A percentile compares a stretch with the other conserved stretches of the same genome.
These are phyloP conservation scores for Rhysida immarginata DNA, from an alignment of 1,140 invertebrate species.

Conservation along the genomic window DNA sequence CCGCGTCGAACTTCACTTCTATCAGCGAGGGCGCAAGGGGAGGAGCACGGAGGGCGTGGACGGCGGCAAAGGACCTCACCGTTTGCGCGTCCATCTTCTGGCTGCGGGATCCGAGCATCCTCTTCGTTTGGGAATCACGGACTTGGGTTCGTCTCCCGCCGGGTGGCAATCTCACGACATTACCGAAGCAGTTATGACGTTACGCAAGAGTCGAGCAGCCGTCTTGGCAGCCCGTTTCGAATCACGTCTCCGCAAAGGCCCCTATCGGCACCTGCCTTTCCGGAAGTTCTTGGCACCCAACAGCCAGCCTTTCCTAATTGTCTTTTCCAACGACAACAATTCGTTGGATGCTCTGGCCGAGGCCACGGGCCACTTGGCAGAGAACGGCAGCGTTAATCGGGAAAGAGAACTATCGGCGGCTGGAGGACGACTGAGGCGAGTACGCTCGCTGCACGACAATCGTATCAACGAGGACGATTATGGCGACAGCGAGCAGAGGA, in stretches of 20 bases:
- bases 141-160: conserved; percentile 15
- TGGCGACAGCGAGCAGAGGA: neutral
- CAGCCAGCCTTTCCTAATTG: conserved; percentile 28
- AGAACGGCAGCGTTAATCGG: neutral
- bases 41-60: conserved; percentile 3
- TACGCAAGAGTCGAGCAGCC: conserved; percentile 18
- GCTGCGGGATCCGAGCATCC: conserved; percentile 10
- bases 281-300: conserved; percentile 3
- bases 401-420: conserved; percentile 1
- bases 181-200: conserved; percentile 21
- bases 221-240: neutral
- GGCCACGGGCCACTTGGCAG: neutral
- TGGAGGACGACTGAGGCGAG: neutral
- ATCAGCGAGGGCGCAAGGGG: conserved; percentile 18
- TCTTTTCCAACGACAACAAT: conserved; percentile 29
- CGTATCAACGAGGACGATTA: neutral
- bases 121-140: conserved; percentile 19
- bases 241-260: neutral
- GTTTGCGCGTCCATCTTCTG: neutral
- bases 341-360: neutral
- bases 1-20: conserved; percentile 29
- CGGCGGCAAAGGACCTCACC: conserved; percentile 5
- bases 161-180: conserved; percentile 28
- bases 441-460: conserved; percentile 2
- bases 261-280: neutral